Percentiles rank a stretch among this genome's conserved stretches.
Conservation (phyloP, 2,888 invertebrate species). For the Spodoptera picta region DNA sequence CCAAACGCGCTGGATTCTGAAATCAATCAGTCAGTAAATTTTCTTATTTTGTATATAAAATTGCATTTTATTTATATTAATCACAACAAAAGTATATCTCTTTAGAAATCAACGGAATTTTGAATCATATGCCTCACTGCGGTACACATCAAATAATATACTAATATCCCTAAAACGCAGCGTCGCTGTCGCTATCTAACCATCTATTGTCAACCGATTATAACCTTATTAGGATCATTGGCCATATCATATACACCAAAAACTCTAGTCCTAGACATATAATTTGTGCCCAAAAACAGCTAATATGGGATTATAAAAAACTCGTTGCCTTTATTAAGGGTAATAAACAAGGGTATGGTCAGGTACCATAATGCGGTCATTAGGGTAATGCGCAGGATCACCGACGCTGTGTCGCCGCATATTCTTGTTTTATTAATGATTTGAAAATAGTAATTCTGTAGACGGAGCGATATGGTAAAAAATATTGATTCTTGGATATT, state of each 20-base stretch:
- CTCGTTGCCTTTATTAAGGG: slow-evolving; percentile 82
- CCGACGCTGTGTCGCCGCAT: slow-evolving; percentile 72
- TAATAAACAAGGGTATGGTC: slow-evolving; percentile 80
- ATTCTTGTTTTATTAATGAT: slow-evolving; percentile 47
- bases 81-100: too few species aligned
- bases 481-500: slow-evolving; percentile 6
- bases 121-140: too few species aligned
- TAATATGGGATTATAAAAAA: slow-evolving; percentile 70
- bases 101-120: too few species aligned
- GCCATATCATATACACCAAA: slow-evolving; percentile 42
- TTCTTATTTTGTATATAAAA: too few species aligned
- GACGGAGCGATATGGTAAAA: slow-evolving; percentile 49
- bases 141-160: too few species aligned
- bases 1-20: too few species aligned
- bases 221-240: slow-evolving; percentile 37
- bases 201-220: slow-evolving; percentile 57
- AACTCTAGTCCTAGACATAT: slow-evolving; percentile 68
- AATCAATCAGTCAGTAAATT: too few species aligned
- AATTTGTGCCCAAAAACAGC: slow-evolving; percentile 74
- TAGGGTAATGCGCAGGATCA: slow-evolving; percentile 71
- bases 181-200: background rate
- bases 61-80: too few species aligned
- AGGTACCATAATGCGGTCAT: slow-evolving; percentile 77
- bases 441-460: slow-evolving; percentile 45
- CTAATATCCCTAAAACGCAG: too few species aligned